Evolutionary conservation across 1,140 invertebrate species (phyloP).

Genomic region (Trichonephila clavata): DNA sequence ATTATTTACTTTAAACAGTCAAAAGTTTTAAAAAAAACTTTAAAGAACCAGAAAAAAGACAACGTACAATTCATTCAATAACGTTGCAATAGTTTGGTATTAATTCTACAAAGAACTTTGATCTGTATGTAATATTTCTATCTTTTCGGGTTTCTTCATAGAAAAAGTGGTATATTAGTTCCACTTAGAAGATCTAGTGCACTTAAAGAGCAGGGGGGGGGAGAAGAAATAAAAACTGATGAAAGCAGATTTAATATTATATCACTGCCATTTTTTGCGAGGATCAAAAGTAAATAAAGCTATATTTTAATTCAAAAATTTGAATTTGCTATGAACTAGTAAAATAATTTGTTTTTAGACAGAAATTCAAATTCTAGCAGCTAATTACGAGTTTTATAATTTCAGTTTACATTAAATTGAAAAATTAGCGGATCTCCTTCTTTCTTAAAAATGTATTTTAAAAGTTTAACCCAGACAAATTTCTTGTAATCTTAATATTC

Average conservation of each 20-base stretch:
- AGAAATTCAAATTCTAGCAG: no score
- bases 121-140: not conserved
- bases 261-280: not conserved
- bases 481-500: not conserved
- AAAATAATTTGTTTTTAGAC: not conserved
- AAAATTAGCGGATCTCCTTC: no score
- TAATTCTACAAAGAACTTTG: not conserved
- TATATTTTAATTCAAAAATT: not conserved
- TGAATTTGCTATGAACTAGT: not conserved
- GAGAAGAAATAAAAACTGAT: not conserved
- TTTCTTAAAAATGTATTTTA: not conserved
- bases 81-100: not conserved
- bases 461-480: not conserved
- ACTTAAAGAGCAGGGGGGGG: not conserved
- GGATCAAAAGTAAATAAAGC: not conserved
- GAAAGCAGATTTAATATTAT: not conserved
- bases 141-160: not conserved
- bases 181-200: not conserved
- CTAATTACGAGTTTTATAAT: not conserved
- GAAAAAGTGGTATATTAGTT: not conserved
- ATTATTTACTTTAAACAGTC: no score
- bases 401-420: not conserved
- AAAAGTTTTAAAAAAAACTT: no score
- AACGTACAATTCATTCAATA: not conserved
- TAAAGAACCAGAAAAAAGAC: not conserved